Percentiles rank a stretch among this genome's conserved stretches.
These are phyloP conservation scores for Volucella zonaria DNA, from an alignment of 2,888 invertebrate genomes.

Conservation along the genomic window DNA sequence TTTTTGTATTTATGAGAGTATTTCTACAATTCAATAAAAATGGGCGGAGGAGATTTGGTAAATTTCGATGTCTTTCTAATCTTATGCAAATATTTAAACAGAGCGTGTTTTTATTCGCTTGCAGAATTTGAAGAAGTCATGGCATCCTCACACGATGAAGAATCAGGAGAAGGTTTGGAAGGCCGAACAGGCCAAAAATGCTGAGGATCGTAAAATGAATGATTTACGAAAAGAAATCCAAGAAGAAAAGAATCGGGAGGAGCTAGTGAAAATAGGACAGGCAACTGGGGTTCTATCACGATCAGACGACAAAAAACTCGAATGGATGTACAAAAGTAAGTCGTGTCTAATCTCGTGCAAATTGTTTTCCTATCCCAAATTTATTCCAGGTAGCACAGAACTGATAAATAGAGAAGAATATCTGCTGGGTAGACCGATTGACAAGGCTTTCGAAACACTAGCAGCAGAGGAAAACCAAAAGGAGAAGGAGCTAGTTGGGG, in stretches of 20 bases:
- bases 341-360: background rate
- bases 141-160: conserved; percentile 90
- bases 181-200: conserved; percentile 88
- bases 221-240: conserved; percentile 88
- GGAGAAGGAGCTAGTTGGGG: conserved; percentile 77
- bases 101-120: conserved; percentile 1
- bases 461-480: conserved; percentile 84
- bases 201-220: conserved; percentile 87
- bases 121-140: conserved; percentile 90
- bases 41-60: conserved; percentile 81
- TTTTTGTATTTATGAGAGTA: background rate
- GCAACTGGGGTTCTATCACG: conserved; percentile 83
- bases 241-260: conserved; percentile 86
- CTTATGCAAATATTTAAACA: background rate
- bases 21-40: conserved; percentile 51
- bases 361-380: background rate
- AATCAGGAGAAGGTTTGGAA: conserved; percentile 91
- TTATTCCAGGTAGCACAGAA: conserved; percentile 77
- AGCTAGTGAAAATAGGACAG: conserved; percentile 86
- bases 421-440: conserved; percentile 89
- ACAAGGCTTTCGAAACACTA: conserved; percentile 89
- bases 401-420: conserved; percentile 91
- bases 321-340: conserved; percentile 93
- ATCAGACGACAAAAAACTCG: conserved; percentile 85
- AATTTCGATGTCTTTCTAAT: conserved; percentile 33